Conservation (phyloP, 2,113 vertebrate species). For the Jacana jacana region DNA sequence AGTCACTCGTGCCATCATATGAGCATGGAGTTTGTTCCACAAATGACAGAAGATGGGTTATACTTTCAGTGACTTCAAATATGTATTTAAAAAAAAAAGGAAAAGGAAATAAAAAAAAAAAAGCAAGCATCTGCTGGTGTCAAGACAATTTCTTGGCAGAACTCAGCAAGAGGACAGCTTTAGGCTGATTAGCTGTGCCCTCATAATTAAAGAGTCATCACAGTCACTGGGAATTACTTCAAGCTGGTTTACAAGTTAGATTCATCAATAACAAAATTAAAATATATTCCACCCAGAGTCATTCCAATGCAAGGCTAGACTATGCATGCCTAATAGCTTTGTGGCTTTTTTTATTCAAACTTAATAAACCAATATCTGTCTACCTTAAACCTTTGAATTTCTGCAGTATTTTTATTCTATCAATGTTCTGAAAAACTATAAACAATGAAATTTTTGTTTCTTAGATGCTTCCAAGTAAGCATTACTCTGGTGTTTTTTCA, state of each 20-base stretch:
- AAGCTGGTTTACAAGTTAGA: not conserved
- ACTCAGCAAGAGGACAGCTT: not conserved
- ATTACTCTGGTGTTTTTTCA: not conserved
- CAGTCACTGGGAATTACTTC: not conserved
- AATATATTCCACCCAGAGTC: not conserved
- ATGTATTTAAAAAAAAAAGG: not conserved
- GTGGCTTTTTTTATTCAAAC: not conserved
- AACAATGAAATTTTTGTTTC: not conserved
- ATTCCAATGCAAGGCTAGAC: not conserved
- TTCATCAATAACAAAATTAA: not conserved
- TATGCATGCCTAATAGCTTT: not conserved
- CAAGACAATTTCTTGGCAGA: slow-evolving; percentile 6
- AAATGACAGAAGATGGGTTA: not conserved
- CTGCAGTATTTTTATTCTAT: not conserved
- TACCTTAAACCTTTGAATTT: not conserved
- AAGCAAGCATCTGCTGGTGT: not conserved
- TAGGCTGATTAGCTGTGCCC: not conserved
- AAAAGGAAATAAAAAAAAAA: not conserved
- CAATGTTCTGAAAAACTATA: not conserved
- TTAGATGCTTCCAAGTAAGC: not conserved
- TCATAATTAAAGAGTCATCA: not conserved
- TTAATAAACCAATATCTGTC: not conserved
- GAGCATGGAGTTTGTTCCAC: not conserved
- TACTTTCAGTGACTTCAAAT: not conserved
- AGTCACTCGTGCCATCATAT: not conserved